Conservation (phyloP, 2,113 vertebrate genomes). For the Tor tambroides region DNA sequence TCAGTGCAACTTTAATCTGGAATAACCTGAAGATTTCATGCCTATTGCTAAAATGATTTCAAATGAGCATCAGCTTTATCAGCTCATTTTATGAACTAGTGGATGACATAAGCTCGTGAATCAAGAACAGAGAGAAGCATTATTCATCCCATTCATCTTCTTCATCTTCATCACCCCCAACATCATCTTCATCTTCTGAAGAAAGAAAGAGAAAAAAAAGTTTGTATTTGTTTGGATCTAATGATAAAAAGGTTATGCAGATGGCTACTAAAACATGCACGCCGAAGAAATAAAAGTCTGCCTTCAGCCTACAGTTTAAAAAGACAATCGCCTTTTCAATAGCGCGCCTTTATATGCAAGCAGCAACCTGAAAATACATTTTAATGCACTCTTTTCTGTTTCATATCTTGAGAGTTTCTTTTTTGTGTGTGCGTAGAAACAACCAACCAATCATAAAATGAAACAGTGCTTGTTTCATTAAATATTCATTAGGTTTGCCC, state of each 20-base stretch:
- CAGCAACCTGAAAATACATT: neutral
- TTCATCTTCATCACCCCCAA: slow-evolving; percentile 75
- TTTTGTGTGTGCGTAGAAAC: neutral
- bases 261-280: too few species aligned
- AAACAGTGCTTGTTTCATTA: neutral
- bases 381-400: neutral
- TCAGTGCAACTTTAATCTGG: neutral
- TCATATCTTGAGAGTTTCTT: neutral
- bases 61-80: neutral
- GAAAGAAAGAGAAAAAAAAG: neutral
- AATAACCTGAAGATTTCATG: neutral
- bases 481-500: neutral
- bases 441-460: neutral
- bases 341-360: too few species aligned
- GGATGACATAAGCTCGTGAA: neutral
- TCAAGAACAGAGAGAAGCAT: slow-evolving; percentile 35
- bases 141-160: slow-evolving; percentile 83
- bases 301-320: too few species aligned
- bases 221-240: too few species aligned
- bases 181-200: slow-evolving; percentile 78
- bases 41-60: neutral
- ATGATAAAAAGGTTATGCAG: too few species aligned
- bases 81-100: neutral
- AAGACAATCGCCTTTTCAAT: too few species aligned
- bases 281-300: too few species aligned